A percentile compares a stretch with the other conserved stretches of the same genome.
Evolutionary conservation across 2,797 vertebrate genomes (phyloP).

Genomic region (Urocyon cinereoargenteus): DNA sequence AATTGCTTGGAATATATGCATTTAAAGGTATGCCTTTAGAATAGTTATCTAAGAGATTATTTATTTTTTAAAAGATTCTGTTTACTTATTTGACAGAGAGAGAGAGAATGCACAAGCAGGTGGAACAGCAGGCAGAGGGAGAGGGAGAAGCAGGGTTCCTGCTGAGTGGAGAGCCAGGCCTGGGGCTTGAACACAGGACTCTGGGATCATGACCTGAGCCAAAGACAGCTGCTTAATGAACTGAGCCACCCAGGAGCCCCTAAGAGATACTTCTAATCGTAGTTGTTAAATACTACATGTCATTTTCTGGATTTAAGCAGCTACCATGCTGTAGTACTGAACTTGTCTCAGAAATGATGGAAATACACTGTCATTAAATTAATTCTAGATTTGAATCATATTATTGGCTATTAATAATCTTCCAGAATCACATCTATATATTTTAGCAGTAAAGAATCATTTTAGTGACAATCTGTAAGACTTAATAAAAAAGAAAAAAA

Average conservation of each 20-base stretch:
- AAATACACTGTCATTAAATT: slow-evolving; percentile 21
- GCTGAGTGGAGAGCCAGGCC: no score
- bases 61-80: no score
- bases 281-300: not conserved
- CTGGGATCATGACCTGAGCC: no score
- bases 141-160: no score
- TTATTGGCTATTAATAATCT: slow-evolving; percentile 59
- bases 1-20: not conserved
- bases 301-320: slow-evolving; percentile 12
- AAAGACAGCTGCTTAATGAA: no score
- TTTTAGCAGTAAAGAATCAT: slow-evolving; percentile 31
- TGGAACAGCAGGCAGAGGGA: no score
- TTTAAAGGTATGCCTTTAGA: slow-evolving; percentile 40
- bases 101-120: no score
- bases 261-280: not conserved
- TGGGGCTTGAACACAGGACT: no score
- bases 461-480: slow-evolving; percentile 26
- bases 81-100: no score
- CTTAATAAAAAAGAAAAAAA: slow-evolving; percentile 26
- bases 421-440: slow-evolving; percentile 4
- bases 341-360: slow-evolving; percentile 44
- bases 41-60: not conserved
- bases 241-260: no score
- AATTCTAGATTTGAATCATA: slow-evolving; percentile 40
- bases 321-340: slow-evolving; percentile 1